phyloP scores from a whole-genome alignment of 30 jellyfish, hydroid and myxozoan genomes.

The Rhopilema esculentum region DNA sequence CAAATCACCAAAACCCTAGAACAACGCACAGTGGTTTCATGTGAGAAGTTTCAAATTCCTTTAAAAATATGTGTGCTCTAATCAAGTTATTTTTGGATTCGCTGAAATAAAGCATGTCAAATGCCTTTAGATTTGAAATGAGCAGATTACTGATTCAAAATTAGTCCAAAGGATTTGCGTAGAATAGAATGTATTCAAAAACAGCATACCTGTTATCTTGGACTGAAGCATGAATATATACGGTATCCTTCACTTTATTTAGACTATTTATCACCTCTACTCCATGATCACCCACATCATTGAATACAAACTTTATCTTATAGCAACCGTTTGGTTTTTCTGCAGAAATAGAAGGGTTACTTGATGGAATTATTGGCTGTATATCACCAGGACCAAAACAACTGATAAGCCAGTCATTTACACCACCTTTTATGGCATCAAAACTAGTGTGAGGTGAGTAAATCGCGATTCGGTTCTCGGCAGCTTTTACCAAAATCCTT shows the following conservation, averaged over 20 bases:
- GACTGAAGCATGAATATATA: neutral
- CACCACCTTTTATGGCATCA: slow-evolving; percentile 96
- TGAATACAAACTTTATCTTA: neutral
- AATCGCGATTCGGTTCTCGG: slow-evolving; percentile 90
- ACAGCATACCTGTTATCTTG: neutral
- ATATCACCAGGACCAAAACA: slow-evolving; percentile 76
- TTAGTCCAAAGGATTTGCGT: too few relatives aligned
- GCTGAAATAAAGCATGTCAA: too few relatives aligned
- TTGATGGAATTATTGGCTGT: slow-evolving; percentile 41
- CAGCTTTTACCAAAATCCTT: slow-evolving; percentile 67
- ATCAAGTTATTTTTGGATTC: too few relatives aligned
- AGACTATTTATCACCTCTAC: neutral
- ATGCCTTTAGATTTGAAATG: too few relatives aligned
- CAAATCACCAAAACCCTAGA: too few relatives aligned
- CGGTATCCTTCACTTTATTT: neutral
- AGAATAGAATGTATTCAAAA: too few relatives aligned
- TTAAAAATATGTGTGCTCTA: too few relatives aligned
- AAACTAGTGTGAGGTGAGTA: slow-evolving; percentile 95
- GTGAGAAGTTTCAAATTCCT: too few relatives aligned
- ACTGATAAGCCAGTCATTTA: slow-evolving; percentile 88
- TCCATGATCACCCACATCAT: neutral
- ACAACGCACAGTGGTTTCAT: too few relatives aligned
- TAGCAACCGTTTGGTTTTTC: slow-evolving; percentile 34
- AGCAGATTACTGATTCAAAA: too few relatives aligned
- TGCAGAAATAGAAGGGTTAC: slow-evolving; percentile 10